Conservation (phyloP, 2,797 vertebrate species). For the Crypturellus tataupa region DNA sequence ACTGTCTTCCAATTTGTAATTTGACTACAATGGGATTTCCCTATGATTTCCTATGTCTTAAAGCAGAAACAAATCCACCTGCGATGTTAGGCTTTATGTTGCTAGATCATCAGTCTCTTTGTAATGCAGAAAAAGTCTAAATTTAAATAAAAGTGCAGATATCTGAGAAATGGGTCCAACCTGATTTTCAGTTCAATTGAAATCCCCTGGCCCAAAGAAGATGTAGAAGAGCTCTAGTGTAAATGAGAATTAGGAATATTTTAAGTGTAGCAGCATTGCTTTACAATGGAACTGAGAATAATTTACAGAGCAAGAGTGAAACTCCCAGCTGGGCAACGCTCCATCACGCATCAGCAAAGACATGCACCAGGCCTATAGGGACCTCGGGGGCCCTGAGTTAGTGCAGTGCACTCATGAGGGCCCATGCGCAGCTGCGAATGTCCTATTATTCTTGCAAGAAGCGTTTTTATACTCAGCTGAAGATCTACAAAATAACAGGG, state of each 20-base stretch:
- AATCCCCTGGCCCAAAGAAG: neutral
- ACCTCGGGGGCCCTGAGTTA: neutral
- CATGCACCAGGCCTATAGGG: neutral
- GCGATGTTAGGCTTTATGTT: neutral
- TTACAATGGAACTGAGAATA: neutral
- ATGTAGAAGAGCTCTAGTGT: neutral
- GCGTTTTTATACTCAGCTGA: neutral
- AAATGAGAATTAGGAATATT: neutral
- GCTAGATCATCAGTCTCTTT: neutral
- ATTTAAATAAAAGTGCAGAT: neutral
- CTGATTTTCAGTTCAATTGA: neutral
- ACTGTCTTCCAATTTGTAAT: neutral
- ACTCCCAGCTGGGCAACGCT: neutral
- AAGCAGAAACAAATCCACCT: neutral
- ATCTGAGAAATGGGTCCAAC: neutral
- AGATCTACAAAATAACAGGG: neutral
- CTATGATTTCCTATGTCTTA: neutral
- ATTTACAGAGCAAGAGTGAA: neutral
- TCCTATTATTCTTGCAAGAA: neutral
- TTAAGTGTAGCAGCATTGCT: neutral
- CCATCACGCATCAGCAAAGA: neutral
- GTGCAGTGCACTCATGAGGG: rapidly evolving
- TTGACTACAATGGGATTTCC: neutral
- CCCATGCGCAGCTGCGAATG: neutral
- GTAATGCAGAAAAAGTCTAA: neutral